These are phyloP conservation scores for Clarias macrocephalus DNA, from an alignment of 2,113 vertebrate species.

Conservation along the genomic window DNA sequence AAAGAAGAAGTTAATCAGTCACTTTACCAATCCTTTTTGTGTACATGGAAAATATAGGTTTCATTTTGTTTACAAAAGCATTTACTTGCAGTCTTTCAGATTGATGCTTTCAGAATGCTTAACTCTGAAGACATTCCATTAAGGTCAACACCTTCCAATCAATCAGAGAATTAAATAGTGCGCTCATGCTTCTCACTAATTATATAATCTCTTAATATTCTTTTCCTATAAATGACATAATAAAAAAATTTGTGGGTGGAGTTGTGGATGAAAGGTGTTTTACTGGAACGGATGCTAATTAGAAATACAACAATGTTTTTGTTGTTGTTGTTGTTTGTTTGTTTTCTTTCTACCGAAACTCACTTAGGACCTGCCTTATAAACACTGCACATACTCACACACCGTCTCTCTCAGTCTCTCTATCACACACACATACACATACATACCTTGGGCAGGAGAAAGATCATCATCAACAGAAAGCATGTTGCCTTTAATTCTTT, in stretches of 20 bases:
- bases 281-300: neutral
- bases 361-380: no score
- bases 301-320: neutral
- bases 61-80: neutral
- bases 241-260: neutral
- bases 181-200: no score
- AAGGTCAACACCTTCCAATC: neutral
- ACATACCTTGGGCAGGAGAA: neutral
- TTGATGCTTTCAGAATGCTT: no score
- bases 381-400: neutral
- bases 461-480: no score
- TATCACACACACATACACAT: no score
- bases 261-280: no score
- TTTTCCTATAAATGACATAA: neutral
- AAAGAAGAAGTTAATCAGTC: no score
- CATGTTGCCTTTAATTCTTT: constrained; percentile 59
- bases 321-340: no score
- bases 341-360: no score
- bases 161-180: neutral
- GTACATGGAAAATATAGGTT: no score
- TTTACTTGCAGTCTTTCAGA: neutral
- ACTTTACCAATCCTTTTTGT: no score
- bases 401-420: no score
- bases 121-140: neutral
- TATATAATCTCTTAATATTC: neutral